A percentile compares a stretch with the other conserved stretches of the same genome.
Conservation (phyloP, 1,140 invertebrate species). For the Drosophila tsacasi region DNA sequence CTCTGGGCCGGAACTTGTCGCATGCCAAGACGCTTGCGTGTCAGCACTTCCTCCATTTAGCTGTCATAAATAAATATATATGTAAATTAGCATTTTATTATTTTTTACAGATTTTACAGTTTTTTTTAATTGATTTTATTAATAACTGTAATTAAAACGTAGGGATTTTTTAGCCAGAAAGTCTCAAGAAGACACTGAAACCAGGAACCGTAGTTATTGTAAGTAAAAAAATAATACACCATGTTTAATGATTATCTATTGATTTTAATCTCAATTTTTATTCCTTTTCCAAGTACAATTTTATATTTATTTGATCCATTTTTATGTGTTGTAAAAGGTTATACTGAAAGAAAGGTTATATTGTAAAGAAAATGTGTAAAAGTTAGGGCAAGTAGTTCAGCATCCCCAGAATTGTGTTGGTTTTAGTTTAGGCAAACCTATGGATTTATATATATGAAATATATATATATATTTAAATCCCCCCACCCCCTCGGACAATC, state of each 20-base stretch:
- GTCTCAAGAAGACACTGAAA: too few species aligned
- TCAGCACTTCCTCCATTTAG: conserved; percentile 8
- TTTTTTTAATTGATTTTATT: too few species aligned
- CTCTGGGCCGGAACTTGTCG: conserved; percentile 69
- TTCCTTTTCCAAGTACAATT: too few species aligned
- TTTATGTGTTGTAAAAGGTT: too few species aligned
- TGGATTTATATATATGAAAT: neutral
- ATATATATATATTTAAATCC: neutral
- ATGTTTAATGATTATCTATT: too few species aligned
- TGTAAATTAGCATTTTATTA: neutral
- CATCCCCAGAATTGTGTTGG: neutral
- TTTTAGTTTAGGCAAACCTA: neutral
- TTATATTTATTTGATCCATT: too few species aligned
- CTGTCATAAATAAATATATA: neutral
- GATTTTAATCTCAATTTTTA: too few species aligned
- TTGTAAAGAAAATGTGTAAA: too few species aligned
- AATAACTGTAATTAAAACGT: neutral
- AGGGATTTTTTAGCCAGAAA: neutral
- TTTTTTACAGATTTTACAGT: neutral
- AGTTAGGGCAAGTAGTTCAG: neutral
- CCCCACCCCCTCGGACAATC: neutral
- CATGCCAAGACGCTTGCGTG: conserved; percentile 66
- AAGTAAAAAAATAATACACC: too few species aligned
- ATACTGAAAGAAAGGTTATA: too few species aligned
- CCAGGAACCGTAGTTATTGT: too few species aligned